These are phyloP conservation scores for Brachyistius frenatus DNA, from an alignment of 2,113 vertebrate species.

Conservation along the genomic window DNA sequence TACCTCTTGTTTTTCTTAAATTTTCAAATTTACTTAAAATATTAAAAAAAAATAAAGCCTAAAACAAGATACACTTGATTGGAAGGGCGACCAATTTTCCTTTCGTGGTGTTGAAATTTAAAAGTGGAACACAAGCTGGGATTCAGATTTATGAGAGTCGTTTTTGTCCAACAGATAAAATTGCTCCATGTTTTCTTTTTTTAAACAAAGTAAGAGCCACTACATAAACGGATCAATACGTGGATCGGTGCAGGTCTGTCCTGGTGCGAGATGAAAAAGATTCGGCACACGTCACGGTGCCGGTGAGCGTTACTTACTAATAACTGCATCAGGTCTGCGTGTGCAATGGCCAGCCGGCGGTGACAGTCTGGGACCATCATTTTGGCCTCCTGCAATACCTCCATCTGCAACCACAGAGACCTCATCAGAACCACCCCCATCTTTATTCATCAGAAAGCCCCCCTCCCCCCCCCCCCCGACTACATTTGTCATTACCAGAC, in stretches of 20 bases:
- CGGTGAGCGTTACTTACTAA: slow-evolving; percentile 85
- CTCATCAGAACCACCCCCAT: background rate
- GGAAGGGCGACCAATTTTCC: background rate
- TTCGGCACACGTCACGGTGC: too few relatives aligned
- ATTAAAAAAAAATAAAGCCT: too few relatives aligned
- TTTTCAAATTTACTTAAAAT: too few relatives aligned
- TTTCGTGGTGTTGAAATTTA: background rate
- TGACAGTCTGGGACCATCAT: slow-evolving; percentile 99
- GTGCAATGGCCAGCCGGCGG: slow-evolving; percentile 90
- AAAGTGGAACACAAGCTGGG: background rate
- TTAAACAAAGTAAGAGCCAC: background rate
- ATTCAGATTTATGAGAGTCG: background rate
- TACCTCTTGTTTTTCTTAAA: too few relatives aligned
- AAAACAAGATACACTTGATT: too few relatives aligned
- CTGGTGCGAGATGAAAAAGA: slow-evolving; percentile 1
- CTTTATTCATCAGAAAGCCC: background rate
- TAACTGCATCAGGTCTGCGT: slow-evolving; percentile 89
- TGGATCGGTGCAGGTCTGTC: too few relatives aligned
- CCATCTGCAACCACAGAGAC: slow-evolving; percentile 84
- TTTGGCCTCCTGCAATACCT: slow-evolving; percentile 92
- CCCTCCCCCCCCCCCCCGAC: background rate
- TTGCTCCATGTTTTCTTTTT: too few relatives aligned
- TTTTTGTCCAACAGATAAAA: too few relatives aligned
- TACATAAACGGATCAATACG: background rate
- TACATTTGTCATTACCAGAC: slow-evolving; percentile 25